phyloP scores from a whole-genome alignment of 2,888 invertebrate species.

The Diaprepes abbreviatus region DNA sequence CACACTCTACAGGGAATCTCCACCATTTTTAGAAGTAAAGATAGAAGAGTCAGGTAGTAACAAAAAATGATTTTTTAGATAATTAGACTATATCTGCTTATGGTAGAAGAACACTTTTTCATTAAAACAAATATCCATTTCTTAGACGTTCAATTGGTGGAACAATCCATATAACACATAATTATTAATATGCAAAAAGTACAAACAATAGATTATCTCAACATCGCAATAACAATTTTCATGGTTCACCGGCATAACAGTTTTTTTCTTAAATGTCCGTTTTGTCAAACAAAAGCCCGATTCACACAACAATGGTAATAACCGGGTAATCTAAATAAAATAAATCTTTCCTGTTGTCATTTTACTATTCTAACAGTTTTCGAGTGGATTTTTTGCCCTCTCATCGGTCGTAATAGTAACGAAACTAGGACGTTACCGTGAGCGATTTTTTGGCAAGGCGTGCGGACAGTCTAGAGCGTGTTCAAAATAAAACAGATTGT shows the following conservation, averaged over 20 bases:
- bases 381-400: conserved; percentile 24
- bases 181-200: no score
- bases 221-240: background rate
- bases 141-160: no score
- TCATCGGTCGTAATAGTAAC: conserved; percentile 29
- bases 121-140: no score
- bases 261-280: conserved; percentile 22
- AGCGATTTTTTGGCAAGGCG: conserved; percentile 7
- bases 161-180: no score
- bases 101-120: no score
- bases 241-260: conserved; percentile 22
- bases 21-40: no score
- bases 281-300: conserved; percentile 22
- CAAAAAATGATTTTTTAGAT: no score
- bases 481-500: conserved; percentile 14
- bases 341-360: conserved; percentile 15
- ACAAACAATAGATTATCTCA: no score
- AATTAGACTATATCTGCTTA: no score
- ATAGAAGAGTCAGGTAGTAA: no score
- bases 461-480: background rate
- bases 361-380: conserved; percentile 26
- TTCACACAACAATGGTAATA: background rate
- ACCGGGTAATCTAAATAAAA: conserved; percentile 19
- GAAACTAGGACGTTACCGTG: conserved; percentile 21
- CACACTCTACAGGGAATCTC: no score